Conservation (phyloP, 2,888 invertebrate species). For the Meteorus colon region DNA sequence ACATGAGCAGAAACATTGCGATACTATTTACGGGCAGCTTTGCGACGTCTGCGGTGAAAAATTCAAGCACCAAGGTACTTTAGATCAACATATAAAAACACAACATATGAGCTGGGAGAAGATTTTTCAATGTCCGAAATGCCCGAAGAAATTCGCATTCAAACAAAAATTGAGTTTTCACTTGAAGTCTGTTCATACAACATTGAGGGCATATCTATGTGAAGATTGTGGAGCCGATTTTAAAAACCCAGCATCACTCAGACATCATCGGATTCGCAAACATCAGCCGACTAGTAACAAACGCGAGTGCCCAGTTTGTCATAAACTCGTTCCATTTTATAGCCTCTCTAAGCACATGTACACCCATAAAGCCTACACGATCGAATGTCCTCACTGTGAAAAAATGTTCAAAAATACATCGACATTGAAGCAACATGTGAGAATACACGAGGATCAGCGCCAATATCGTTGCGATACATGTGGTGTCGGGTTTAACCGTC, state of each 20-base stretch:
- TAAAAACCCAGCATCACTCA: slow-evolving; percentile 70
- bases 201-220: slow-evolving; percentile 66
- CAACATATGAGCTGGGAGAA: slow-evolving; percentile 71
- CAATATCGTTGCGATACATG: slow-evolving; percentile 70
- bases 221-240: slow-evolving; percentile 72
- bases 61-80: slow-evolving; percentile 70
- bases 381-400: slow-evolving; percentile 70
- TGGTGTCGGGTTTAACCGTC: slow-evolving; percentile 70
- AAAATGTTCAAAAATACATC: slow-evolving; percentile 72
- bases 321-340: slow-evolving; percentile 69
- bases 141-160: slow-evolving; percentile 70
- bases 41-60: slow-evolving; percentile 71
- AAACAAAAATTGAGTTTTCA: slow-evolving; percentile 71
- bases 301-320: slow-evolving; percentile 68
- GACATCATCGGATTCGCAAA: slow-evolving; percentile 70
- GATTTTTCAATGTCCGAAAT: slow-evolving; percentile 69
- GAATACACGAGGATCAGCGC: slow-evolving; percentile 71
- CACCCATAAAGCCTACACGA: slow-evolving; percentile 70
- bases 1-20: slow-evolving; percentile 71
- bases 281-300: slow-evolving; percentile 69
- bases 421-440: slow-evolving; percentile 69
- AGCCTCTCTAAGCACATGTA: slow-evolving; percentile 72
- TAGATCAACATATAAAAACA: slow-evolving; percentile 70
- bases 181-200: slow-evolving; percentile 69
- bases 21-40: slow-evolving; percentile 66